These are phyloP conservation scores for Escarpia spicata DNA, from an alignment of 2,888 invertebrate genomes.

Conservation along the genomic window DNA sequence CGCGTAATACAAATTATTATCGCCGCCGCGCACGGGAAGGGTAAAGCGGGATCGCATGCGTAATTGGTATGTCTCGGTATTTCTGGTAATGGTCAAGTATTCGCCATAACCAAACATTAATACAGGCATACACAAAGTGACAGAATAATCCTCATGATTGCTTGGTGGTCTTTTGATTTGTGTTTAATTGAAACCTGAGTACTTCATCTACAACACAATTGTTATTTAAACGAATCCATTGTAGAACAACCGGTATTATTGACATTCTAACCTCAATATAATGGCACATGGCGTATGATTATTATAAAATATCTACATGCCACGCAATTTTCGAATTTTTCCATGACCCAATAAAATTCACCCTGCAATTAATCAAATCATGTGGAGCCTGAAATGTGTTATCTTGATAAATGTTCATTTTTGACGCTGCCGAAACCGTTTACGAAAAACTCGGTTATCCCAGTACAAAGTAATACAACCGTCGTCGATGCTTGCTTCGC, in stretches of 20 bases:
- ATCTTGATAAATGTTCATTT: slow-evolving; percentile 8
- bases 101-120: background rate
- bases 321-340: background rate
- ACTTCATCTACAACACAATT: background rate
- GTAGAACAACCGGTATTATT: background rate
- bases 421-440: background rate
- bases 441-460: background rate
- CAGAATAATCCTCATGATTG: background rate
- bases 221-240: background rate
- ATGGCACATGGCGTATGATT: background rate
- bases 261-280: background rate
- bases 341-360: background rate
- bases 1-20: too few relatives aligned
- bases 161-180: background rate
- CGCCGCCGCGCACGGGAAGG: too few relatives aligned
- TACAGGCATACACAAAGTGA: background rate
- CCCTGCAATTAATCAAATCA: background rate
- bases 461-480: background rate
- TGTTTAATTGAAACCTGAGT: background rate
- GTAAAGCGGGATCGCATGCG: too few relatives aligned
- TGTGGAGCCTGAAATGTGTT: background rate
- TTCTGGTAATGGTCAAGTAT: background rate
- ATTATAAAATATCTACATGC: background rate
- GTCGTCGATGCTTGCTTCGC: background rate
- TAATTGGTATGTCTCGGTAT: too few relatives aligned